phyloP scores from a whole-genome alignment of 1,140 invertebrate species.

The Orussus abietinus region DNA sequence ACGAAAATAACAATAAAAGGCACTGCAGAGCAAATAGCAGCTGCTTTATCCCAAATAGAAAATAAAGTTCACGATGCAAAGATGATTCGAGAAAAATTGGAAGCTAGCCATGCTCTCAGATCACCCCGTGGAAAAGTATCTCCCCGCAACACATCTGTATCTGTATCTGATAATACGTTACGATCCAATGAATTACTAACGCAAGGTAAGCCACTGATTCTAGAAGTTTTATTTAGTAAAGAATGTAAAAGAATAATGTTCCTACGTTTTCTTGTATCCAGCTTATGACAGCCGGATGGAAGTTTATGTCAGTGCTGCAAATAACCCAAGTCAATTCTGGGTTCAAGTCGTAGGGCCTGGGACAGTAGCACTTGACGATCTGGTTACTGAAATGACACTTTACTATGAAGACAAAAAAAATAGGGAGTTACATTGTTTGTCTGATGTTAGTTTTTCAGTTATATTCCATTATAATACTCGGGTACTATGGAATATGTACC shows the following conservation, averaged over 20 bases:
- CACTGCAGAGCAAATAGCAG: slow-evolving; percentile 57
- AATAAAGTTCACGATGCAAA: slow-evolving; percentile 60
- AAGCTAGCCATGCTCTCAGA: slow-evolving; percentile 44
- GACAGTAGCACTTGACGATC: slow-evolving; percentile 66
- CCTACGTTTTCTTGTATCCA: slow-evolving; percentile 13
- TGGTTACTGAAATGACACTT: slow-evolving; percentile 73
- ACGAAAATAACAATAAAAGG: slow-evolving; percentile 58
- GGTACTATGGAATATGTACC: neutral
- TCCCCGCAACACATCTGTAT: slow-evolving; percentile 9
- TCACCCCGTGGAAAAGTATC: slow-evolving; percentile 48
- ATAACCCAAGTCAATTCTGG: slow-evolving; percentile 78
- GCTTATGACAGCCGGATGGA: slow-evolving; percentile 62
- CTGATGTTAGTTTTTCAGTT: slow-evolving; percentile 30
- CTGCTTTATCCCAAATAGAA: slow-evolving; percentile 59
- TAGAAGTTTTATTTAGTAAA: slow-evolving; percentile 10
- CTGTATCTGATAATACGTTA: neutral
- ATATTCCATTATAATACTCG: slow-evolving; percentile 3
- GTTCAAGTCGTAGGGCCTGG: slow-evolving; percentile 72
- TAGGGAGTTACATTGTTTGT: slow-evolving; percentile 56
- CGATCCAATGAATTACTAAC: slow-evolving; percentile 1
- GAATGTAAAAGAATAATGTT: no score
- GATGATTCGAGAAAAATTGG: no score
- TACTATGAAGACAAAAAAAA: slow-evolving; percentile 69
- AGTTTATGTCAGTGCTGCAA: slow-evolving; percentile 77
- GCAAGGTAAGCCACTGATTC: slow-evolving; percentile 12